Evolutionary conservation across 2,113 vertebrate species (phyloP).

Genomic region (Rhabdornis inornatus): DNA sequence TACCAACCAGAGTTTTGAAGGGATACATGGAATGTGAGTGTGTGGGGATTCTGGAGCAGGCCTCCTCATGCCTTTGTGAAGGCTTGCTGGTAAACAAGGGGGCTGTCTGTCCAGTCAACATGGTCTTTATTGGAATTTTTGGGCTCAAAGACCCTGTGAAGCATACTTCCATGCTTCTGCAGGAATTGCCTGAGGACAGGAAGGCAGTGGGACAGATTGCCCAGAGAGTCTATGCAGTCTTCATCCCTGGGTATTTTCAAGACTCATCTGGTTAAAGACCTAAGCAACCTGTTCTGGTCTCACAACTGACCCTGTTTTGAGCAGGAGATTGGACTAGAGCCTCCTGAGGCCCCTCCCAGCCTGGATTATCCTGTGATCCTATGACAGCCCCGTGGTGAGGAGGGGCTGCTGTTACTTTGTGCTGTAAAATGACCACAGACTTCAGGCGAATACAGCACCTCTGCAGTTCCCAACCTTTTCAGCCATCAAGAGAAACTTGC

Average conservation of each 20-base stretch:
- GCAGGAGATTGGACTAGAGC: neutral
- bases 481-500: neutral
- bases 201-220: neutral
- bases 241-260: neutral
- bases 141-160: neutral
- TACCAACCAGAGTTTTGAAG: neutral
- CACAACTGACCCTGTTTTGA: neutral
- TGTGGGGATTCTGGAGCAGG: neutral
- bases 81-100: neutral
- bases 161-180: neutral
- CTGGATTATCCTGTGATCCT: neutral
- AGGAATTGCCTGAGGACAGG: neutral
- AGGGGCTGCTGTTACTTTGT: neutral
- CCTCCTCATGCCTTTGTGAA: neutral
- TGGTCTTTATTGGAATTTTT: neutral
- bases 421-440: neutral
- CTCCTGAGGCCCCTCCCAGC: neutral
- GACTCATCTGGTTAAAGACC: neutral
- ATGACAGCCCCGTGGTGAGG: neutral
- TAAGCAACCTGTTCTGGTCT: neutral
- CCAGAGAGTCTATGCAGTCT: neutral
- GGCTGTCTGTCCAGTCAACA: neutral
- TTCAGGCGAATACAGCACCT: neutral
- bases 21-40: accelerated
- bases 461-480: neutral